Conservation (phyloP, 35 echinoderm and acorn worm species). For the Patiria miniata region DNA sequence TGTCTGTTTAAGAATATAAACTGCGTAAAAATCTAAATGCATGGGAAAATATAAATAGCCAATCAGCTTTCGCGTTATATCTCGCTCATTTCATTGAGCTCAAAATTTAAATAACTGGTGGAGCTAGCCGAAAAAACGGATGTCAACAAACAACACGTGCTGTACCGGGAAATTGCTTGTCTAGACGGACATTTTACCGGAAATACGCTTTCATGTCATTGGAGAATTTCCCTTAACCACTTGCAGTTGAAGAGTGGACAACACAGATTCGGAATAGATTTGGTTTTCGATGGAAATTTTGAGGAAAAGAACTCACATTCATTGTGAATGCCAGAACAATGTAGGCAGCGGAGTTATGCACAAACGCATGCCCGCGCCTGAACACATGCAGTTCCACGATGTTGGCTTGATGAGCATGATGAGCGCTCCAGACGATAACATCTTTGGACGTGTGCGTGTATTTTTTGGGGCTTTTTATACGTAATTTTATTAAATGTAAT, state of each 20-base stretch:
- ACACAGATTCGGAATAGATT: neutral
- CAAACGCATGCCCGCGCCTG: neutral
- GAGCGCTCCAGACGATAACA: no score
- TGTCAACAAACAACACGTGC: neutral
- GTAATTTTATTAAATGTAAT: no score
- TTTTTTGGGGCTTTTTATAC: no score
- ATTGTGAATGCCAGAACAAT: neutral
- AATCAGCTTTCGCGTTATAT: neutral
- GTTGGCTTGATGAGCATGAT: no score
- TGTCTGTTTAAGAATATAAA: no score
- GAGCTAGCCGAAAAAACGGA: neutral
- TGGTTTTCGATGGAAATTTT: conserved; percentile 12
- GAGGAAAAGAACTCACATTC: neutral
- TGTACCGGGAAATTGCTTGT: neutral
- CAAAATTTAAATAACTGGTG: conserved; percentile 18
- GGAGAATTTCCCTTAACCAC: no score
- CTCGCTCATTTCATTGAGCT: neutral
- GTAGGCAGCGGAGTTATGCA: neutral
- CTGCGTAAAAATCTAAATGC: no score
- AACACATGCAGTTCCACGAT: neutral
- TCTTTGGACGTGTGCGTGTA: no score
- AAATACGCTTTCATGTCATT: no score
- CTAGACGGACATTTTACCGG: neutral
- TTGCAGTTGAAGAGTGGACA: no score
- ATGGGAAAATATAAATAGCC: neutral